Evolutionary conservation across 2,797 vertebrate species (phyloP).

Genomic region (Xerus rutilus): DNA sequence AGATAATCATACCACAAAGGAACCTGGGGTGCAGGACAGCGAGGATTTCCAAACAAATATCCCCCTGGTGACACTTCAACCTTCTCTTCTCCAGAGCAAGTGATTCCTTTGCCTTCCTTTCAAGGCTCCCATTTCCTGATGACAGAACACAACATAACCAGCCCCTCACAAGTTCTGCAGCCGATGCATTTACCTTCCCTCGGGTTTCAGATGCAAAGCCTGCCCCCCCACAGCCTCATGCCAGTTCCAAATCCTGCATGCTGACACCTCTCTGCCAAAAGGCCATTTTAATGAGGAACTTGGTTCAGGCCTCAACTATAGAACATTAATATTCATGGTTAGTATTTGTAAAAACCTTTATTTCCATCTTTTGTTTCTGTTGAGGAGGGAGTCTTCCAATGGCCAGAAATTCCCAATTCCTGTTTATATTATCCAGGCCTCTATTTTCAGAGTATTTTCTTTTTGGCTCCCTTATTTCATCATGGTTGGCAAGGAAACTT

Average conservation of each 20-base stretch:
- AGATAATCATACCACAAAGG: neutral
- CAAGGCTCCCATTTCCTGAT: neutral
- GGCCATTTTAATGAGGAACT: constrained; percentile 71
- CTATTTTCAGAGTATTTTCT: constrained; percentile 78
- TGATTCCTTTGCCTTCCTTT: constrained; percentile 4
- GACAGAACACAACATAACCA: neutral
- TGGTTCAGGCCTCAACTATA: constrained; percentile 64
- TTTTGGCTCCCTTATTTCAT: constrained; percentile 76
- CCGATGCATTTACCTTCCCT: constrained; percentile 1
- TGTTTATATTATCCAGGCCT: constrained; percentile 66
- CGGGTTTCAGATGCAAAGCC: constrained; percentile 39
- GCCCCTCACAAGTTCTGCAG: neutral
- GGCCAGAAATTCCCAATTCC: constrained; percentile 77
- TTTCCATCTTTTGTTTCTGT: constrained; percentile 77
- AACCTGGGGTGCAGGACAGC: too few species aligned
- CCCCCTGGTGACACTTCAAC: neutral
- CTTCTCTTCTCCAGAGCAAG: neutral
- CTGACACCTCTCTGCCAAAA: constrained; percentile 31
- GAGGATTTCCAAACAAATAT: neutral
- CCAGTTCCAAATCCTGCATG: neutral
- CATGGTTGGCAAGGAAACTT: constrained; percentile 77
- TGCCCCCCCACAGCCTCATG: neutral
- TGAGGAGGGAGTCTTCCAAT: constrained; percentile 58
- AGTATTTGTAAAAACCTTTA: constrained; percentile 76
- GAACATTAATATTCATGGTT: constrained; percentile 82